These are phyloP conservation scores for Setipinna tenuifilis DNA, from an alignment of 2,797 vertebrate species.

Conservation along the genomic window DNA sequence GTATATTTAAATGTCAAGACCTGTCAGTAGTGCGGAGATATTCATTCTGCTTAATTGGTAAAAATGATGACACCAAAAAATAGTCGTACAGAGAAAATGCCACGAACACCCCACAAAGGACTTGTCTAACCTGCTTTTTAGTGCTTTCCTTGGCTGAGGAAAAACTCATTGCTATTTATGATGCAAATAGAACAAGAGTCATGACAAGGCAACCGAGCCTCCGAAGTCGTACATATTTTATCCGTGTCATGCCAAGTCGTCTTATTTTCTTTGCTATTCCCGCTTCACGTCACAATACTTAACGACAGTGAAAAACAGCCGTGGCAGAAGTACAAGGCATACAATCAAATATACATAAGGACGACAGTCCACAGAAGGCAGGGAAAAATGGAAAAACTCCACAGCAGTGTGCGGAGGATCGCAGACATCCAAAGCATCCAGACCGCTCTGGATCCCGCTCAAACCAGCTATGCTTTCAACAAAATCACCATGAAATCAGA, in stretches of 20 bases:
- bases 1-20: neutral
- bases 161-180: slow-evolving; percentile 43
- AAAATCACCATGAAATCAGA: neutral
- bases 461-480: slow-evolving; percentile 8
- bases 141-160: slow-evolving; percentile 27
- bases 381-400: neutral
- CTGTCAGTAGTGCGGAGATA: neutral
- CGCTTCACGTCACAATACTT: slow-evolving; percentile 32
- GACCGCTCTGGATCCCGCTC: neutral
- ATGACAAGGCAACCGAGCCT: slow-evolving; percentile 33
- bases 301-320: neutral
- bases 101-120: neutral
- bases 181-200: slow-evolving; percentile 47
- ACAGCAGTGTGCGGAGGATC: neutral
- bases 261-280: neutral
- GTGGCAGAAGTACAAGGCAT: slow-evolving; percentile 12
- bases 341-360: slow-evolving; percentile 38
- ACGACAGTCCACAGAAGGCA: slow-evolving; percentile 36
- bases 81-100: neutral
- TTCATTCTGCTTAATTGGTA: neutral
- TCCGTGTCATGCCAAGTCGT: slow-evolving; percentile 26
- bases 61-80: neutral
- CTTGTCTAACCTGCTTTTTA: neutral
- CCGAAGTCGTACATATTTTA: slow-evolving; percentile 48
- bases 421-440: neutral